A percentile compares a stretch with the other conserved stretches of the same genome.
These are phyloP conservation scores for Dipodomys spectabilis DNA, from an alignment of 2,113 vertebrate genomes.

Conservation along the genomic window DNA sequence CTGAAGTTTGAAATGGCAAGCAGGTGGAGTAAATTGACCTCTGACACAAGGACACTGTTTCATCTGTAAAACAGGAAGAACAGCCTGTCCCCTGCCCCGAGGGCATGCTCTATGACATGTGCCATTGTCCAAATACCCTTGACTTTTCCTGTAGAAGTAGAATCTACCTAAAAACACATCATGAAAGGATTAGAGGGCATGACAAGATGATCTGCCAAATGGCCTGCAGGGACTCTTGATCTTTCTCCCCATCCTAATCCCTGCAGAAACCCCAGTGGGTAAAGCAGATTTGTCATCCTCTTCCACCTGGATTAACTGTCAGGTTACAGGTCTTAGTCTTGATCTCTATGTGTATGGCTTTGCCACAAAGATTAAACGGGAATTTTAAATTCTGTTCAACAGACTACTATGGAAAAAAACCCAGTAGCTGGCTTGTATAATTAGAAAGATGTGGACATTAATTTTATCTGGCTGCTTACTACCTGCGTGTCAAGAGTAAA, in stretches of 20 bases:
- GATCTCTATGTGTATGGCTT: not conserved
- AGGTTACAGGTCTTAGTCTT: not conserved
- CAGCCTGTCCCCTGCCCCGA: constrained; percentile 19
- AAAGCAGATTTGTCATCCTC: not conserved
- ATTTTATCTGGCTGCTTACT: not conserved
- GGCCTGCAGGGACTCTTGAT: not conserved
- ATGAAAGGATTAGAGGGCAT: not conserved
- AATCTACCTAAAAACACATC: constrained; percentile 11
- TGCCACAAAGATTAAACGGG: not conserved
- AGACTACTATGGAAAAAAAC: not conserved
- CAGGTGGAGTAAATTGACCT: not conserved
- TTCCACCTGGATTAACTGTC: not conserved
- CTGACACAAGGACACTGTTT: constrained; percentile 21
- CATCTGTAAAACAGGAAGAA: constrained; percentile 48
- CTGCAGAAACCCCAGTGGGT: not conserved
- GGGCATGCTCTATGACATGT: not conserved
- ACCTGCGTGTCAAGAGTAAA: not conserved
- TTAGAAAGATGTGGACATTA: not conserved
- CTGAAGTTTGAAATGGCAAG: not conserved
- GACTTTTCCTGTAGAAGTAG: constrained; percentile 42
- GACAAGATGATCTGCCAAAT: not conserved
- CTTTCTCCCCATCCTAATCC: not conserved
- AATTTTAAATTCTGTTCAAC: not conserved
- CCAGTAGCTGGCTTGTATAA: not conserved
- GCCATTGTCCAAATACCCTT: constrained; percentile 18